Base-by-base conservation (phyloP, 2,888 invertebrate genomes). In the Conchocele bisecta region DNA sequence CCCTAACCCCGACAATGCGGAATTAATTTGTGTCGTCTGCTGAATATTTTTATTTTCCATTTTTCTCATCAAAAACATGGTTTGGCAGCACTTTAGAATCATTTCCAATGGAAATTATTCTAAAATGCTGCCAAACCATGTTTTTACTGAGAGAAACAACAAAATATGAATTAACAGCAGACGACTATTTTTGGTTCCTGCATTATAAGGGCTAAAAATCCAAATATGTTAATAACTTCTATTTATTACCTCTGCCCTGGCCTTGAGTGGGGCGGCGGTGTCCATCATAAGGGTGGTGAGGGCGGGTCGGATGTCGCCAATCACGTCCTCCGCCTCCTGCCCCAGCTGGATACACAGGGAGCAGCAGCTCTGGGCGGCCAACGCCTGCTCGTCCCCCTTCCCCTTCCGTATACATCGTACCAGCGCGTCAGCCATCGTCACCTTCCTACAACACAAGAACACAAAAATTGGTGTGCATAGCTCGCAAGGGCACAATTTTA, bases 261-360 rank as follows among this genome's bases (percentile, higher is more conserved):
- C 95, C 77, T 94, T 93, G 35, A 94, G 92, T n/a, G 94, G 92
- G n/a, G 95, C 94, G 0, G 95, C 93, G 79, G 94, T 94, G 91
- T 98, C 97, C 59, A 94, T 93, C 56, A 95, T 94, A 1, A 95
- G 93, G 20, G 94, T 94, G 9, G 94, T 91, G 22, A 98, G 92
- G 31, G 94, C 93, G 9, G 96, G 95, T 69, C 95, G 94, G 48
- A 97, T 93, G 51, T 94, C 94, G 44, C 93, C 92, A 83, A 94
- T 94, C 64, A 95, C 93, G 79, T 94, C 93, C 83, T 96, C 96
- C 22, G 94, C 93, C 17, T 91, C 90, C 51, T 94, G 94, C 33
- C 95, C 95, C 72, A 98, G 93, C 92, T 98, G 98, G 6, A 98
- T 92, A 71, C 96, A 95, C 0, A 98, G 91, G 24, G 98, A 90